These are phyloP conservation scores for Epizoanthus scotinus DNA, from an alignment of 92 coral and sea anemone species.

Conservation along the genomic window DNA sequence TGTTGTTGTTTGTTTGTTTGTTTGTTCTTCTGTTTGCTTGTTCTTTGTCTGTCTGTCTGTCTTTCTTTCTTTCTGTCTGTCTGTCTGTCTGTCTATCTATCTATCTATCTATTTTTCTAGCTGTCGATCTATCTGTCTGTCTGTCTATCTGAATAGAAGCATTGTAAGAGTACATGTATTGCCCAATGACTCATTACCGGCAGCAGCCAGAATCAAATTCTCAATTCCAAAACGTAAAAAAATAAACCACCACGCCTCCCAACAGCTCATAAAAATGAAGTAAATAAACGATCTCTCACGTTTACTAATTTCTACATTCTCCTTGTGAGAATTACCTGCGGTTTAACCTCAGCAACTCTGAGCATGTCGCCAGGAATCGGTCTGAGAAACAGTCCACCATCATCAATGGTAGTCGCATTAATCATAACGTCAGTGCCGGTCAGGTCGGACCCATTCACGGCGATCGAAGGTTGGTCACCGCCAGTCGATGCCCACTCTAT, in stretches of 20 bases:
- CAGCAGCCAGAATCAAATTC: too few species aligned
- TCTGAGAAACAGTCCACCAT: slow-evolving; percentile 84
- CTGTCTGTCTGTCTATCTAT: too few species aligned
- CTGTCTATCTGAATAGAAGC: too few species aligned
- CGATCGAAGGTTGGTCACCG: slow-evolving; percentile 71
- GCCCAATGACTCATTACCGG: too few species aligned
- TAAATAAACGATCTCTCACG: not conserved
- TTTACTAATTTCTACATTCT: not conserved
- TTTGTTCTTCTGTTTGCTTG: too few species aligned
- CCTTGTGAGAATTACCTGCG: slow-evolving; percentile 58
- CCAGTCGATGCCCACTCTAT: slow-evolving; percentile 82
- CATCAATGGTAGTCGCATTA: slow-evolving; percentile 43
- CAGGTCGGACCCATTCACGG: slow-evolving; percentile 67
- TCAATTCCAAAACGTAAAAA: too few species aligned
- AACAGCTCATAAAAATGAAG: not conserved
- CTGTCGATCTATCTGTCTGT: too few species aligned
- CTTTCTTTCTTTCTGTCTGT: too few species aligned
- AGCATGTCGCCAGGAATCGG: slow-evolving; percentile 92
- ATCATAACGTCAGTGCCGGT: slow-evolving; percentile 66
- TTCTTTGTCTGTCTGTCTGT: too few species aligned
- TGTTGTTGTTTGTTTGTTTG: too few species aligned
- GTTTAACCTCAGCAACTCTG: slow-evolving; percentile 66
- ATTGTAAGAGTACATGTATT: too few species aligned
- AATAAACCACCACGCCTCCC: not conserved
- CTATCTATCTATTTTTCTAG: too few species aligned